Conservation (phyloP, 2,888 invertebrate genomes). For the Neoascia interrupta region DNA sequence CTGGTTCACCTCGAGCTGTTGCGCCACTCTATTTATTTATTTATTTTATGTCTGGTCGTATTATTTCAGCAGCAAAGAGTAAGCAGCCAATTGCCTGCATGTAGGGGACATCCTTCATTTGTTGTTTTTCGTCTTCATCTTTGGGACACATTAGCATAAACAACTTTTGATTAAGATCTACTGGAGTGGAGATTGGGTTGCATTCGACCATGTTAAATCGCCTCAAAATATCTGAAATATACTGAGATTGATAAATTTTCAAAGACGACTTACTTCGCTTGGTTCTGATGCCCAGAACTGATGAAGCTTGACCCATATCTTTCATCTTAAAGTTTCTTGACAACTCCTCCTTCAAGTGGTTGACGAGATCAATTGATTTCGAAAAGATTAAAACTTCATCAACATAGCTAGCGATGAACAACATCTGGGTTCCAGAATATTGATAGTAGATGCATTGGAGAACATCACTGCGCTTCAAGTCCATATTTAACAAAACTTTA, state of each 20-base stretch:
- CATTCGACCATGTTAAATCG: slow-evolving; percentile 27
- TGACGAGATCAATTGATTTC: slow-evolving; percentile 20
- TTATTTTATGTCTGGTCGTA: slow-evolving; percentile 48
- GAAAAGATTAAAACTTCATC: slow-evolving; percentile 46
- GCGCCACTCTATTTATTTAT: too few relatives aligned
- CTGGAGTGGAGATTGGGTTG: slow-evolving; percentile 8
- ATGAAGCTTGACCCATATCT: slow-evolving; percentile 40
- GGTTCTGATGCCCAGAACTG: slow-evolving; percentile 34
- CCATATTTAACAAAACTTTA: slow-evolving; percentile 28
- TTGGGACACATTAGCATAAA: slow-evolving; percentile 52
- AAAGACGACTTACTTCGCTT: slow-evolving; percentile 26
- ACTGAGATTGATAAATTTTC: slow-evolving; percentile 46
- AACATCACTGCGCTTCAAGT: slow-evolving; percentile 29
- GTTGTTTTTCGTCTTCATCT: slow-evolving; percentile 42
- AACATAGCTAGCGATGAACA: slow-evolving; percentile 49
- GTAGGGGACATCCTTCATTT: slow-evolving; percentile 62
- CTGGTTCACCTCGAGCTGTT: too few relatives aligned
- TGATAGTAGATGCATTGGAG: slow-evolving; percentile 51
- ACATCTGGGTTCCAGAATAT: slow-evolving; percentile 12
- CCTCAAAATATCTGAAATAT: slow-evolving; percentile 41
- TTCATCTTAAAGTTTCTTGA: slow-evolving; percentile 40
- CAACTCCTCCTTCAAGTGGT: slow-evolving; percentile 21
- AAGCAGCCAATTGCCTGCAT: slow-evolving; percentile 58
- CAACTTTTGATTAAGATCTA: slow-evolving; percentile 28
- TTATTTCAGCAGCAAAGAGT: slow-evolving; percentile 55